A percentile compares a stretch with the other conserved stretches of the same genome.
These are phyloP conservation scores for Gymnosoma rotundatum DNA, from an alignment of 2,888 invertebrate species.

Conservation along the genomic window DNA sequence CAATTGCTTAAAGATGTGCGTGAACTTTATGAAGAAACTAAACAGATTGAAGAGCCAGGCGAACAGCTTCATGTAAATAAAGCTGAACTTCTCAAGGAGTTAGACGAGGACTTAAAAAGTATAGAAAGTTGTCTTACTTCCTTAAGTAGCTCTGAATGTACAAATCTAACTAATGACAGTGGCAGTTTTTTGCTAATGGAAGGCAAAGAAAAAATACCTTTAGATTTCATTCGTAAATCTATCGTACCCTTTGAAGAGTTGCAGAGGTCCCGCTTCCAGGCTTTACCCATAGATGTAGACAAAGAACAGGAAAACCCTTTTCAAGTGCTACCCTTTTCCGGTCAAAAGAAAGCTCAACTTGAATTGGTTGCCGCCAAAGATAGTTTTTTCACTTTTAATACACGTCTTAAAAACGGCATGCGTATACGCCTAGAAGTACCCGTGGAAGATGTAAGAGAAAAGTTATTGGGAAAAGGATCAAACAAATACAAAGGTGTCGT, in stretches of 20 bases:
- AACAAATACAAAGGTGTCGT: conserved; percentile 76
- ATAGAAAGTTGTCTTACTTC: conserved; percentile 80
- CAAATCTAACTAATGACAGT: conserved; percentile 81
- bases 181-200: conserved; percentile 80
- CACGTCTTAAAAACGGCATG: conserved; percentile 78
- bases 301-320: conserved; percentile 79
- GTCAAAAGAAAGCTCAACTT: conserved; percentile 78
- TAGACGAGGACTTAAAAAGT: conserved; percentile 79
- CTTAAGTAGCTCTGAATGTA: conserved; percentile 79
- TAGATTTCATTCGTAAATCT: conserved; percentile 80
- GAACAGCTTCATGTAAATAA: conserved; percentile 75
- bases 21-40: conserved; percentile 73
- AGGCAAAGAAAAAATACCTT: conserved; percentile 79
- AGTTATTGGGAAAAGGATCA: conserved; percentile 75
- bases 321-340: conserved; percentile 78
- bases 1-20: conserved; percentile 76
- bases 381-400: conserved; percentile 79
- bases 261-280: conserved; percentile 77
- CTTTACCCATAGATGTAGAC: conserved; percentile 75
- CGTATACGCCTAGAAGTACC: conserved; percentile 79
- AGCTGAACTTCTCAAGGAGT: conserved; percentile 74
- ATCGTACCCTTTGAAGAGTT: conserved; percentile 81
- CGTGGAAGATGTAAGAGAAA: conserved; percentile 74
- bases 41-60: conserved; percentile 68
- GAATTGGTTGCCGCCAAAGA: conserved; percentile 76